phyloP scores from a whole-genome alignment of 2,113 vertebrate genomes.

The Eonycteris spelaea region DNA sequence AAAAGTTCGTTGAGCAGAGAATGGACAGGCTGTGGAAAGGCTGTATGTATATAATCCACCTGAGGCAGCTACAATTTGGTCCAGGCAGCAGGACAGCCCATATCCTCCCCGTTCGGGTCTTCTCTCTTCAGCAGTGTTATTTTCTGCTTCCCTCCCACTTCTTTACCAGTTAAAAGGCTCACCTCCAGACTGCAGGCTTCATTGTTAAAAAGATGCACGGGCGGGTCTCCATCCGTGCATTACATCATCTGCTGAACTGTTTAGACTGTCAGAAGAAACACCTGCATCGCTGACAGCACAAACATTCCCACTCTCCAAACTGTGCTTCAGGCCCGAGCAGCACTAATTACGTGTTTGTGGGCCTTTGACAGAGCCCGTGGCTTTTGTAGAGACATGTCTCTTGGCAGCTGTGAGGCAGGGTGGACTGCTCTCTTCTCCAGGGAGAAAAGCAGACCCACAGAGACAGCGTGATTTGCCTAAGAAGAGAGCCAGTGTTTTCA shows the following conservation, averaged over 20 bases:
- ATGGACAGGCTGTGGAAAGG: background rate
- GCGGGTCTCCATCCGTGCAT: background rate
- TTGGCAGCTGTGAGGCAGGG: background rate
- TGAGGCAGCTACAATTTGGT: background rate
- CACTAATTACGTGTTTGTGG: background rate
- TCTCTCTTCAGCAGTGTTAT: conserved; percentile 34
- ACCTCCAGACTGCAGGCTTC: conserved; percentile 57
- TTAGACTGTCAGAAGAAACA: background rate
- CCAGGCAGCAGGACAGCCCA: background rate
- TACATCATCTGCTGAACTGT: conserved; percentile 10
- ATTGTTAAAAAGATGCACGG: conserved; percentile 34
- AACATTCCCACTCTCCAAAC: background rate
- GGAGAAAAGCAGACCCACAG: background rate
- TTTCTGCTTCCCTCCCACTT: conserved; percentile 62
- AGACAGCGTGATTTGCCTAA: background rate
- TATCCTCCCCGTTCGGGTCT: conserved; percentile 56
- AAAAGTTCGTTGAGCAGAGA: background rate
- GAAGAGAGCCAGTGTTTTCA: background rate
- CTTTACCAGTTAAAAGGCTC: conserved; percentile 58
- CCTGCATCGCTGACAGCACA: background rate
- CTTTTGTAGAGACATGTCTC: conserved; percentile 11
- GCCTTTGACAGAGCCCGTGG: background rate
- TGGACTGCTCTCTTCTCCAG: background rate
- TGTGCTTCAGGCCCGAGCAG: background rate
- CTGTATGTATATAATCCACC: background rate